Conservation (phyloP, 2,888 invertebrate genomes). For the Hedya salicella region DNA sequence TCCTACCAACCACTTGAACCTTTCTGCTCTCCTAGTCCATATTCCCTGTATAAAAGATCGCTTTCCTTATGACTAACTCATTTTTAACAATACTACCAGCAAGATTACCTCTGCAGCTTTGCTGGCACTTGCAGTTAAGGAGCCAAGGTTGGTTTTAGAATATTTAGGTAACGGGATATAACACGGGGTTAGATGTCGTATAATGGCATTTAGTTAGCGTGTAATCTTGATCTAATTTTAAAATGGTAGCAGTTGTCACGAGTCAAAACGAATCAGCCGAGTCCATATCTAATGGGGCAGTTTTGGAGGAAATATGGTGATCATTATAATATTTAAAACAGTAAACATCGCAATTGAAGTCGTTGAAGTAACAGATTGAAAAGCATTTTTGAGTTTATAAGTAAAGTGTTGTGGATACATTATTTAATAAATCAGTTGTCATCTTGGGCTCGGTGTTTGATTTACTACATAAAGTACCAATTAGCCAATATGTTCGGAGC, state of each 20-base stretch:
- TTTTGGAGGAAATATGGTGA: constrained; percentile 2
- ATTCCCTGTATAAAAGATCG: constrained; percentile 18
- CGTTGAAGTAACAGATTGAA: background rate
- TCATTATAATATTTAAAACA: too few relatives aligned
- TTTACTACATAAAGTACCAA: too few relatives aligned
- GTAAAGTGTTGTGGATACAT: too few relatives aligned
- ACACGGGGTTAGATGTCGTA: constrained; percentile 55
- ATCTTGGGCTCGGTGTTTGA: too few relatives aligned
- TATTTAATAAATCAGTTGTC: too few relatives aligned
- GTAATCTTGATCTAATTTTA: constrained; percentile 46
- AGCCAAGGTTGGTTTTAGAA: constrained; percentile 18
- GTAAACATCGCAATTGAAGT: background rate
- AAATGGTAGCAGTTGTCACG: constrained; percentile 41
- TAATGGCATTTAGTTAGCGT: constrained; percentile 49
- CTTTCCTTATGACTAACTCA: background rate
- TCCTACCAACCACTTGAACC: constrained; percentile 18
- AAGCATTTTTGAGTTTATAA: background rate
- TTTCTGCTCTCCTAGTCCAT: constrained; percentile 10
- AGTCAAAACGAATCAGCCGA: constrained; percentile 18
- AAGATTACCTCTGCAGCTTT: background rate
- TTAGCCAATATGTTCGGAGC: too few relatives aligned
- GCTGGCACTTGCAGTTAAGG: background rate
- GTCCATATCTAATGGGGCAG: constrained; percentile 25
- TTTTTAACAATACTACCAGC: background rate
- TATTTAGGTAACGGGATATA: constrained; percentile 33